phyloP scores from a whole-genome alignment of 2,113 vertebrate species.

The Lethenteron reissneri region DNA sequence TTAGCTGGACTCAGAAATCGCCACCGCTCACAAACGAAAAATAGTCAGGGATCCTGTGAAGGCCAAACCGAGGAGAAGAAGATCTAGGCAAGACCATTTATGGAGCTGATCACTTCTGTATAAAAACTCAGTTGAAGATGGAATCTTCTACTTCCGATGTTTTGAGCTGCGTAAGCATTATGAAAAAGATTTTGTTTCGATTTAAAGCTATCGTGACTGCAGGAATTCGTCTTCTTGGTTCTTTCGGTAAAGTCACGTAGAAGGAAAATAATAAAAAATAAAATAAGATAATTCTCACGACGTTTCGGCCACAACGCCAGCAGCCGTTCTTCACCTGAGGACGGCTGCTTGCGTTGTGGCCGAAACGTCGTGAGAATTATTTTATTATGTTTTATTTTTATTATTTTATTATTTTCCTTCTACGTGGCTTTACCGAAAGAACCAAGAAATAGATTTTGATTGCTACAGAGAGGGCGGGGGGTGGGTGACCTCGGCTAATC shows the following conservation, averaged over 20 bases:
- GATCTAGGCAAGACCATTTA: background rate
- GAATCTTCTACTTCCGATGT: background rate
- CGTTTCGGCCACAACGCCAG: no score
- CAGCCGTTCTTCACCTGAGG: no score
- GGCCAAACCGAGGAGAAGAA: background rate
- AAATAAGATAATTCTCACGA: no score
- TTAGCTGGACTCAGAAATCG: background rate
- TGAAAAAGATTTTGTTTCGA: background rate
- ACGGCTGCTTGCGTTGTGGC: no score
- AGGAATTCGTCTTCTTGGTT: background rate
- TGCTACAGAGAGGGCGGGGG: no score
- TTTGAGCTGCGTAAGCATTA: background rate
- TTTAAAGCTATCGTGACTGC: no score
- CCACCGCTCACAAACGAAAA: background rate
- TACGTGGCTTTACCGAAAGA: no score
- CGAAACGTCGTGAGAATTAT: no score
- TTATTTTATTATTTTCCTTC: no score
- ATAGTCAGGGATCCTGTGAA: background rate
- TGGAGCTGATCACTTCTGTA: background rate
- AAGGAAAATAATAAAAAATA: no score
- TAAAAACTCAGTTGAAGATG: conserved; percentile 3
- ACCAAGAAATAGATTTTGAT: background rate
- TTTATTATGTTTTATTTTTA: no score
- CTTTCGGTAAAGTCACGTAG: background rate
- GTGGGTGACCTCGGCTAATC: no score